Conservation (phyloP, 2,797 vertebrate species). For the Uromys caudimaculatus region DNA sequence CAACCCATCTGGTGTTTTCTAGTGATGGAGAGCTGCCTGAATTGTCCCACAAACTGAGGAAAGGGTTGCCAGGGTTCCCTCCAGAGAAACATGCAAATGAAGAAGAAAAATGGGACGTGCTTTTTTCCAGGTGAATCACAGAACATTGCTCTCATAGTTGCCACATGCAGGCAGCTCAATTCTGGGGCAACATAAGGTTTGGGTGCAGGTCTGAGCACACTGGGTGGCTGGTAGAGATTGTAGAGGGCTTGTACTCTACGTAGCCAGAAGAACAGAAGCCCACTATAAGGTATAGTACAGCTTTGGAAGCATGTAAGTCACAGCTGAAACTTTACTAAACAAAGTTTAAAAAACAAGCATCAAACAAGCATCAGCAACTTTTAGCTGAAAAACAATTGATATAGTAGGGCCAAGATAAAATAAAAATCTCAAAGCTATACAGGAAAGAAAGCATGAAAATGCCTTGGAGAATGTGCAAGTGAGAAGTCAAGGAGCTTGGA, state of each 20-base stretch:
- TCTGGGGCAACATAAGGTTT: background rate
- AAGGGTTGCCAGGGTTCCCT: constrained; percentile 53
- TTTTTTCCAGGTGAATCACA: constrained; percentile 38
- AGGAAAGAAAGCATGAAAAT: background rate
- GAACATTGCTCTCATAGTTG: background rate
- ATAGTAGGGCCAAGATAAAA: constrained; percentile 31
- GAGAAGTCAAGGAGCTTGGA: background rate
- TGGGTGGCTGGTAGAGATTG: background rate
- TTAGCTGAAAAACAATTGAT: background rate
- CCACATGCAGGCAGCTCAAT: background rate
- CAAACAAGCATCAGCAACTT: constrained; percentile 34
- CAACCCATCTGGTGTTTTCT: constrained; percentile 78
- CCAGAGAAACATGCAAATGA: background rate
- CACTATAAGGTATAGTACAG: background rate
- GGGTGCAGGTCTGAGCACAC: background rate
- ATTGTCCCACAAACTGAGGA: constrained; percentile 52
- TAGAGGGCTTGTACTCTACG: background rate
- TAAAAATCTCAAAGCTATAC: constrained; percentile 38
- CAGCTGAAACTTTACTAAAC: background rate
- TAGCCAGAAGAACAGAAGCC: background rate
- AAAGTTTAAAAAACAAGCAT: too few species aligned
- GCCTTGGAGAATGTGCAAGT: background rate
- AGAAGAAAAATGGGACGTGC: background rate
- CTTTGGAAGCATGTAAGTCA: constrained; percentile 2
- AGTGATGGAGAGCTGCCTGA: constrained; percentile 58